Evolutionary conservation across 37 sponge, comb jelly and placozoan species (phyloP).

Genomic region (Aplysina aerophoba): DNA sequence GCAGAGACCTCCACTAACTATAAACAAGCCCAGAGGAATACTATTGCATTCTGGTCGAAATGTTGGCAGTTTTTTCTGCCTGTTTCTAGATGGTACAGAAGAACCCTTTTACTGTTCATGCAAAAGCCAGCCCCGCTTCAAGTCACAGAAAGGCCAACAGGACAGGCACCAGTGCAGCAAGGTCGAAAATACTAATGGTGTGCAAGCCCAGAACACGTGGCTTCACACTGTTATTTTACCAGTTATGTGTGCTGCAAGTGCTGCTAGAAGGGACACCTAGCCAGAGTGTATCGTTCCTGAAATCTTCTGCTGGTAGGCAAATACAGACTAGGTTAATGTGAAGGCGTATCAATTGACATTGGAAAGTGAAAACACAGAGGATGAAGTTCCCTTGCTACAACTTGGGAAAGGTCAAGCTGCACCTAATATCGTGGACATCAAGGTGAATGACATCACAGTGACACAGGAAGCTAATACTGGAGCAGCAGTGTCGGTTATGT

Average conservation of each 20-base stretch:
- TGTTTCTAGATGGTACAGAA: no score
- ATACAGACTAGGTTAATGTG: neutral
- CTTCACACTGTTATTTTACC: neutral
- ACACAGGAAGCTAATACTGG: conserved; percentile 35
- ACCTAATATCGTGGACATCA: neutral
- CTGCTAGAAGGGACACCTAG: conserved; percentile 37
- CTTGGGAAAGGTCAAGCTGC: neutral
- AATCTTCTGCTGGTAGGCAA: neutral
- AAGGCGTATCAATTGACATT: neutral
- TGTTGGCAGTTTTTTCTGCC: no score
- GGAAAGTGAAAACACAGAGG: neutral
- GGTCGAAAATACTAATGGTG: conserved; percentile 21
- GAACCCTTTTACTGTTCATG: no score
- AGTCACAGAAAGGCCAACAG: neutral
- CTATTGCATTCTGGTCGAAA: no score
- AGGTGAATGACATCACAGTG: neutral
- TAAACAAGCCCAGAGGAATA: no score
- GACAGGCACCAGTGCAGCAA: no score
- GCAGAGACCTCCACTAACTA: no score
- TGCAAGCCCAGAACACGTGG: neutral
- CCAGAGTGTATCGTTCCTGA: conserved; percentile 2
- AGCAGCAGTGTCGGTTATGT: conserved; percentile 28
- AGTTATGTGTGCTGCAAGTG: conserved; percentile 13
- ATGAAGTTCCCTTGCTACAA: neutral
- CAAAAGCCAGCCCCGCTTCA: no score